These are phyloP conservation scores for Drosophila neocordata DNA, from an alignment of 1,140 invertebrate species.

Conservation along the genomic window DNA sequence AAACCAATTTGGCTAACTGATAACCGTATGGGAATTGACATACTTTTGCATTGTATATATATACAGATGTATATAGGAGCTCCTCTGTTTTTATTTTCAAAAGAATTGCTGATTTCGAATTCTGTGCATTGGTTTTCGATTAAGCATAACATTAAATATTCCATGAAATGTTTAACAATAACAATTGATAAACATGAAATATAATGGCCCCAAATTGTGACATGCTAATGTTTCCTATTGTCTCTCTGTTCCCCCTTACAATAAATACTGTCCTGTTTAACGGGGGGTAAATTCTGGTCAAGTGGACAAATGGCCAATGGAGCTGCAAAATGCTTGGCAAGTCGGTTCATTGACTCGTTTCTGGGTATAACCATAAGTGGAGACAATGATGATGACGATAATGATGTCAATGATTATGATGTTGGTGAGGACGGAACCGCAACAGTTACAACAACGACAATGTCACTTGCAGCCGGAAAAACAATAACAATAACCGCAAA, in stretches of 20 bases:
- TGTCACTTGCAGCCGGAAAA: conserved; percentile 41
- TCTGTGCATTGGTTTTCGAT: background rate
- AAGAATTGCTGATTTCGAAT: too few species aligned
- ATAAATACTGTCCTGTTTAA: too few species aligned
- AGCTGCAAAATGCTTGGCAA: conserved; percentile 35
- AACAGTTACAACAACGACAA: conserved; percentile 60
- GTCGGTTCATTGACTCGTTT: conserved; percentile 49
- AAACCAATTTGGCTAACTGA: conserved; percentile 1
- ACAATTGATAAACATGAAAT: conserved; percentile 26
- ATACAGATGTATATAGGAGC: too few species aligned
- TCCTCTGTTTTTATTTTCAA: too few species aligned
- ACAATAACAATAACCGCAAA: conserved; percentile 34
- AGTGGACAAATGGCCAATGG: conserved; percentile 35
- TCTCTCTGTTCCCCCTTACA: background rate
- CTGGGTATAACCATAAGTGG: background rate
- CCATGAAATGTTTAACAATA: background rate
- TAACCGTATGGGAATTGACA: background rate
- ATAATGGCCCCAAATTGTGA: conserved; percentile 26
- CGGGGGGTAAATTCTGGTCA: conserved; percentile 21
- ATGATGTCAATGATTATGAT: conserved; percentile 23
- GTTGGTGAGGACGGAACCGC: conserved; percentile 49
- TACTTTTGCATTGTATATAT: background rate
- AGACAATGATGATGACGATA: conserved; percentile 17
- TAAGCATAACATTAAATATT: background rate
- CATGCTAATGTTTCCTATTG: conserved; percentile 3